Percentiles rank a stretch among this genome's conserved stretches.
phyloP scores from a whole-genome alignment of 2,113 vertebrate species.

The Prietella phreatophila region DNA sequence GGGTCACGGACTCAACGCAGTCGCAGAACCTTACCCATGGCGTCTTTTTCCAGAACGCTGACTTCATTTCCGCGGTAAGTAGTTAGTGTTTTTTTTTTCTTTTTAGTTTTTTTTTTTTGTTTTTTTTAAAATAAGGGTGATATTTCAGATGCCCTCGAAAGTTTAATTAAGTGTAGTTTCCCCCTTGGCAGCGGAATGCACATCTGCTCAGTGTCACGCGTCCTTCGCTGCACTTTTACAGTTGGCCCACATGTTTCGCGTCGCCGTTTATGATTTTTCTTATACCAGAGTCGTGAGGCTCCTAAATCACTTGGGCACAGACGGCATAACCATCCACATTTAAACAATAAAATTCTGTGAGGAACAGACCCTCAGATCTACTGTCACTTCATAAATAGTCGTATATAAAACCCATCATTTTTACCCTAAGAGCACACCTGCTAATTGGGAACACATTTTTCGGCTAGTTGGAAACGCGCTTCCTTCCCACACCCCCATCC shows the following conservation, averaged over 20 bases:
- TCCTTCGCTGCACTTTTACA: conserved; percentile 79
- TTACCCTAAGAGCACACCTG: conserved; percentile 93
- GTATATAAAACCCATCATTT: conserved; percentile 85
- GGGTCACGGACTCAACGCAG: conserved; percentile 7
- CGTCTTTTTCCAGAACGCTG: conserved; percentile 58
- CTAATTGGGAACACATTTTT: conserved; percentile 98
- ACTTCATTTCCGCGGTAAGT: conserved; percentile 87
- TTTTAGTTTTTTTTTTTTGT: neutral
- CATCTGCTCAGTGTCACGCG: conserved; percentile 94
- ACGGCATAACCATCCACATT: conserved; percentile 89
- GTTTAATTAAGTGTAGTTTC: conserved; percentile 99
- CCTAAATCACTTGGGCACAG: conserved; percentile 97
- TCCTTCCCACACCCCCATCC: neutral
- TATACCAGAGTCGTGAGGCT: conserved; percentile 85
- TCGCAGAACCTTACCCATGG: neutral
- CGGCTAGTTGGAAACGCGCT: conserved; percentile 32
- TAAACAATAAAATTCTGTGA: conserved; percentile 98
- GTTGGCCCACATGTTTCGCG: conserved; percentile 95
- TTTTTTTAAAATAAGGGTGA: conserved; percentile 78
- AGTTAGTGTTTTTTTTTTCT: conserved; percentile 64
- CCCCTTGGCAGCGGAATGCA: conserved; percentile 89
- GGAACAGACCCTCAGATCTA: conserved; percentile 94
- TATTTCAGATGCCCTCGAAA: conserved; percentile 89
- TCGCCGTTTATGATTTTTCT: conserved; percentile 96
- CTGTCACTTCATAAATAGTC: conserved; percentile 99